Evolutionary conservation across 2,113 vertebrate genomes (phyloP).

Genomic region (Ageneiosus marmoratus): DNA sequence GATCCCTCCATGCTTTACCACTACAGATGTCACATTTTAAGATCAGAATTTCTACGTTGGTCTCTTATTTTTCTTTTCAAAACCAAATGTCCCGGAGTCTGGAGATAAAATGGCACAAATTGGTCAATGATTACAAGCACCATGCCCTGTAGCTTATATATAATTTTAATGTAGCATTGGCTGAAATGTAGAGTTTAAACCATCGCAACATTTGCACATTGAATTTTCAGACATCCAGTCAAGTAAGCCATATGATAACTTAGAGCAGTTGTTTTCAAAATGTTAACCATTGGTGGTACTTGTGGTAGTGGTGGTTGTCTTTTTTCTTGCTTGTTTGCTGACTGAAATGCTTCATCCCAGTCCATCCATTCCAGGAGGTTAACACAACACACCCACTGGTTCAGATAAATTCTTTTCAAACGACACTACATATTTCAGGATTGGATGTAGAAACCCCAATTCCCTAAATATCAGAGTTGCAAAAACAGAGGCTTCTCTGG

Average conservation of each 20-base stretch:
- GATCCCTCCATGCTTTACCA: not conserved
- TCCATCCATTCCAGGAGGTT: conserved; percentile 12
- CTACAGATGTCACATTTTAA: not conserved
- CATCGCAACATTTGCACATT: not conserved
- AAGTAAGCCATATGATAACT: not conserved
- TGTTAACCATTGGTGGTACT: not conserved
- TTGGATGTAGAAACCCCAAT: conserved; percentile 67
- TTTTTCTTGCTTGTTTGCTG: not conserved
- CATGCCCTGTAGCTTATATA: not conserved
- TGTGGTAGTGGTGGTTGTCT: not conserved
- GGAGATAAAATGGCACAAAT: not conserved
- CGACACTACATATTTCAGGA: conserved; percentile 72
- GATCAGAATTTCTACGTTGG: not conserved
- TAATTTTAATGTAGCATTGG: no score
- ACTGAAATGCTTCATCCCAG: not conserved
- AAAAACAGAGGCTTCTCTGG: conserved; percentile 51
- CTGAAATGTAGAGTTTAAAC: not conserved
- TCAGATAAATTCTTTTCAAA: conserved; percentile 62
- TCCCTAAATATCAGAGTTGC: conserved; percentile 57
- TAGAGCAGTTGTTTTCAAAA: not conserved
- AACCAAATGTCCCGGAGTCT: not conserved
- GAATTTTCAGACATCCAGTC: not conserved
- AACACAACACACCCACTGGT: conserved; percentile 62
- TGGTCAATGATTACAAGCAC: not conserved
- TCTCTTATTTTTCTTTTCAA: not conserved